phyloP scores from a whole-genome alignment of 2,888 invertebrate species.

The Morinoia aosen region DNA sequence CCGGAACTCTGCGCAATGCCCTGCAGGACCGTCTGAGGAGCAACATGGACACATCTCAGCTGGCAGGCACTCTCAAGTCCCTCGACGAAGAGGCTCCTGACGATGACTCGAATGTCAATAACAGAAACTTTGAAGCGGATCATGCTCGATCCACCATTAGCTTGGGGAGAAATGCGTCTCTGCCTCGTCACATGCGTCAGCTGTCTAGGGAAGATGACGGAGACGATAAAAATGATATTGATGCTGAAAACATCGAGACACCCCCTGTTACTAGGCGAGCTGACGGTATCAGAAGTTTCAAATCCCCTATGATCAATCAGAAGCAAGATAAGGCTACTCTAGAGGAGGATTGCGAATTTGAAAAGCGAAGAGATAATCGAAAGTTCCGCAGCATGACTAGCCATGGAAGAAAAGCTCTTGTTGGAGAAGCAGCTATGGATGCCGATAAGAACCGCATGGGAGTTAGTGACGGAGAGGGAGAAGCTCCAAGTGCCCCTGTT shows the following conservation, averaged over 20 bases:
- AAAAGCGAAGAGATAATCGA: constrained; percentile 59
- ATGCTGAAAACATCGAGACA: constrained; percentile 91
- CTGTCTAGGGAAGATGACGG: constrained; percentile 68
- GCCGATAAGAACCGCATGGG: not conserved
- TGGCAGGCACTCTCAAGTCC: constrained; percentile 68
- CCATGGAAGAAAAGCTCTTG: constrained; percentile 63
- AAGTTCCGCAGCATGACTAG: constrained; percentile 67
- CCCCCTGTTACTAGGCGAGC: constrained; percentile 84
- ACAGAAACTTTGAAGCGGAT: constrained; percentile 31
- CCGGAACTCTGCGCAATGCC: constrained; percentile 68
- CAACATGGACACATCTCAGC: constrained; percentile 67
- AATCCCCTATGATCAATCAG: constrained; percentile 61
- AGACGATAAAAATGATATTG: constrained; percentile 84
- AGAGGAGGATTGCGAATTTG: constrained; percentile 63
- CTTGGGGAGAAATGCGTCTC: constrained; percentile 68
- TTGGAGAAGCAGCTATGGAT: constrained; percentile 60
- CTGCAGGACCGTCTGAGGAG: constrained; percentile 68
- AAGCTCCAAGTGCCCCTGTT: constrained; percentile 60
- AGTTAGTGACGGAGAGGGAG: constrained; percentile 65
- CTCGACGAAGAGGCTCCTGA: constrained; percentile 62
- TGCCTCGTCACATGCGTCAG: constrained; percentile 68
- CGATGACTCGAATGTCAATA: constrained; percentile 54
- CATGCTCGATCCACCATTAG: constrained; percentile 48
- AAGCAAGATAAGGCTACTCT: constrained; percentile 49
- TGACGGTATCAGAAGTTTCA: constrained; percentile 73